A percentile compares a stretch with the other conserved stretches of the same genome.
Conservation (phyloP, 2,113 vertebrate species). For the Petaurus breviceps region DNA sequence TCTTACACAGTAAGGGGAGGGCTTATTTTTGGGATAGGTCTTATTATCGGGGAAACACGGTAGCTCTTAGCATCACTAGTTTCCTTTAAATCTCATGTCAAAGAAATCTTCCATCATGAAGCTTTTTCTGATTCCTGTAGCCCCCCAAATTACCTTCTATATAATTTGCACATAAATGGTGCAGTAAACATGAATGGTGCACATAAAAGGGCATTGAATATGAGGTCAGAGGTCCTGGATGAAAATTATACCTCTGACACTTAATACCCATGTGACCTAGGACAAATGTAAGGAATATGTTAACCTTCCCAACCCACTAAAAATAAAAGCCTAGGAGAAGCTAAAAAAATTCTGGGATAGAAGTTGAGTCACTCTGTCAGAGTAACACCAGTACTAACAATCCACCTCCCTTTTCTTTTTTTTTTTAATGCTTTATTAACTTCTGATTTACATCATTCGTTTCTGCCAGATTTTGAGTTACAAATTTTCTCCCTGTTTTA, state of each 20-base stretch:
- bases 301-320: not conserved
- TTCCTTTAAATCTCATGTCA: not conserved
- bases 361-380: not conserved
- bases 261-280: not conserved
- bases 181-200: not conserved
- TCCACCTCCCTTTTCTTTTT: not conserved
- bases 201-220: not conserved
- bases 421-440: too few relatives aligned
- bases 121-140: not conserved
- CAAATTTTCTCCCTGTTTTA: too few relatives aligned
- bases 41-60: too few relatives aligned
- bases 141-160: not conserved
- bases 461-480: too few relatives aligned
- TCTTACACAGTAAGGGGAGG: too few relatives aligned
- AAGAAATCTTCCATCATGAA: not conserved
- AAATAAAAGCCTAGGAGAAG: not conserved
- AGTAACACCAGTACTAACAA: not conserved
- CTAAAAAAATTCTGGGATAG: not conserved
- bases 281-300: not conserved
- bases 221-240: not conserved
- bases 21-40: too few relatives aligned
- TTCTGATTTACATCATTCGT: too few relatives aligned
- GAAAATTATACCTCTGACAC: not conserved
- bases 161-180: not conserved
- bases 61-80: not conserved